Conservation (phyloP, 2,888 invertebrate genomes). For the Drosophila yooni region DNA sequence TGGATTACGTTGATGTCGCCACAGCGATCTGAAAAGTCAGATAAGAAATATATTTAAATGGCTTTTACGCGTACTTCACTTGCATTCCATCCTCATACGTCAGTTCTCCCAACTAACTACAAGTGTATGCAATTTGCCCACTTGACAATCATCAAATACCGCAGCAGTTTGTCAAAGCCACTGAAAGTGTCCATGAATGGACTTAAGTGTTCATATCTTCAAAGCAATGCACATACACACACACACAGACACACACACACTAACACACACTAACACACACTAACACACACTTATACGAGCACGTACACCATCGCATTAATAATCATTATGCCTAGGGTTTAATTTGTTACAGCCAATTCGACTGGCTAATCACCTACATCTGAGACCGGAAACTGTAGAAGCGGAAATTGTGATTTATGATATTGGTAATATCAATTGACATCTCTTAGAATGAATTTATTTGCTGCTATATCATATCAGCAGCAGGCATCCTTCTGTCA, state of each 20-base stretch:
- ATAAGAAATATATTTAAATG: slow-evolving; percentile 69
- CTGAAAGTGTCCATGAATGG: slow-evolving; percentile 69
- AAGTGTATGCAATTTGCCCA: slow-evolving; percentile 56
- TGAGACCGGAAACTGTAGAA: slow-evolving; percentile 1
- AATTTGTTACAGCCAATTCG: slow-evolving; percentile 25
- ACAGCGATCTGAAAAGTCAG: slow-evolving; percentile 66
- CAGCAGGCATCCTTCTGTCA: neutral
- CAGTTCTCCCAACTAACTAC: slow-evolving; percentile 4
- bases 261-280: slow-evolving; percentile 24
- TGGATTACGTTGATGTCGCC: slow-evolving; percentile 48
- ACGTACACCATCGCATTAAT: slow-evolving; percentile 40
- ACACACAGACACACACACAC: slow-evolving; percentile 33
- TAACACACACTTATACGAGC: slow-evolving; percentile 25
- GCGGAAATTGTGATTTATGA: slow-evolving; percentile 13
- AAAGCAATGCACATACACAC: slow-evolving; percentile 13
- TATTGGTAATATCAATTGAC: neutral
- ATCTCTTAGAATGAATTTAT: neutral
- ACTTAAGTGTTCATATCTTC: slow-evolving; percentile 73
- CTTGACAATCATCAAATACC: slow-evolving; percentile 57
- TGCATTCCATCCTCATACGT: slow-evolving; percentile 41
- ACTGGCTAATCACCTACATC: slow-evolving; percentile 45
- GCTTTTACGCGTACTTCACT: slow-evolving; percentile 43
- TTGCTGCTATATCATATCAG: neutral
- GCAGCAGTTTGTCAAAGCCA: slow-evolving; percentile 61
- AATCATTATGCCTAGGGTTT: slow-evolving; percentile 45